Percentiles rank a stretch among this genome's conserved stretches.
Conservation (phyloP, 2,888 invertebrate genomes). For the Acanthosepion pharaonis region DNA sequence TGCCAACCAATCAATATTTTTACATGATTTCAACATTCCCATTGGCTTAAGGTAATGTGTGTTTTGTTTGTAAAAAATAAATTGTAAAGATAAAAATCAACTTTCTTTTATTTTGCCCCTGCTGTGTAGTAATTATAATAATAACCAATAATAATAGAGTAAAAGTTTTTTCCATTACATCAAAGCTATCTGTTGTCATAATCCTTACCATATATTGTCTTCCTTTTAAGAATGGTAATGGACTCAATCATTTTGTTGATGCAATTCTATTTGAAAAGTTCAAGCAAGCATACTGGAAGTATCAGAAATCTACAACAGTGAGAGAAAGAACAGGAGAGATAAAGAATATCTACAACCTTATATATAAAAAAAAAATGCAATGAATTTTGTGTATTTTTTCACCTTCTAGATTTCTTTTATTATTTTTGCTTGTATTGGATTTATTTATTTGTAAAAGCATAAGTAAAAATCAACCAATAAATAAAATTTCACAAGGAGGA, state of each 20-base stretch:
- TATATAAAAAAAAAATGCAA: neutral
- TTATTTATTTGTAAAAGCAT: neutral
- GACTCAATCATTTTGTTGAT: slow-evolving; percentile 2
- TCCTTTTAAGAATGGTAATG: neutral
- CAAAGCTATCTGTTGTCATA: slow-evolving; percentile 3
- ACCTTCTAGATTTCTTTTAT: neutral
- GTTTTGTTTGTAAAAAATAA: slow-evolving; percentile 14
- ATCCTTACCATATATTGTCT: neutral
- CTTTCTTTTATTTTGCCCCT: neutral
- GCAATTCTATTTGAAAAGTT: slow-evolving; percentile 33
- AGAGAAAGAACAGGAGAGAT: neutral
- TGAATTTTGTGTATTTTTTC: slow-evolving; percentile 2
- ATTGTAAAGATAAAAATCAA: slow-evolving; percentile 33
- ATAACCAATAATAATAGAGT: neutral
- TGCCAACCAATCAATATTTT: neutral
- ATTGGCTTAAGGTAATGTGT: neutral
- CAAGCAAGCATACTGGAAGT: slow-evolving; percentile 16
- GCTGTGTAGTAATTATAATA: neutral
- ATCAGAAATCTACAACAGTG: neutral
- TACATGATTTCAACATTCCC: neutral
- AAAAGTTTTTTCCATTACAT: slow-evolving; percentile 16
- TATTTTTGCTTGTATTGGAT: neutral
- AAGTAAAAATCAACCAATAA: neutral
- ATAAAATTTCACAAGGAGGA: slow-evolving; percentile 25
- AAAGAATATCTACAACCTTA: slow-evolving; percentile 15